Base-by-base conservation (phyloP, 23 tunicate species). In the Halocynthia roretzi region DNA sequence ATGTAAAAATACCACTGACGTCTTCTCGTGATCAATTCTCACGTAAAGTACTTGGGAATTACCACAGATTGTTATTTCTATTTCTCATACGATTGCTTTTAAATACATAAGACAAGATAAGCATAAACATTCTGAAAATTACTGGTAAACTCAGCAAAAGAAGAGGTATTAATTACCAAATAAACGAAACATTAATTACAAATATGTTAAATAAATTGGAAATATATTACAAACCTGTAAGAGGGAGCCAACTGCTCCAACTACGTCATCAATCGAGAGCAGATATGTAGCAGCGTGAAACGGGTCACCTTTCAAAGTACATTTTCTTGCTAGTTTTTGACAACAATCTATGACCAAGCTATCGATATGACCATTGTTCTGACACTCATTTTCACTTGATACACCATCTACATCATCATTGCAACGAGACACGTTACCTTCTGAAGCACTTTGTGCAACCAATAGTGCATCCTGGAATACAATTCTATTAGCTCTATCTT, bases 361-460 rank as follows among this genome's bases (percentile, higher is more conserved):
- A 17, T 50, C 51, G 44, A 72, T 52, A 49, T 75, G 65, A 54
- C 53, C 80, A 75, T 65, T 56, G 10, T 12, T 54, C 15, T 7
- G 14, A 8, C 44, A 20, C 56, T 52, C 81, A 8, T 65, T 23
- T 8, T 0, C 52, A 51, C 21, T 44, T 65, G 53, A 75, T 65
- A 6, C 51, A 21, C 67, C 21, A 50, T 54, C 58, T 31, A 12
- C 62, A 21, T 54, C 78, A 8, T 15, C 67, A 18, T 23, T 15
- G 10, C 22, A 53, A 70, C 51, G n/a, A 2, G 75, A 52, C 8
- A 54, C 21, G 21, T 64, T 62, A 22, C 98, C 92, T 61, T 92
- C 98, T 5, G 15, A 12, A 7, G 87, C 78, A 51, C 71, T 71
- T 68, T 86, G 98, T 11, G 91, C 98, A 53, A 86, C 77, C 62